These are phyloP conservation scores for Plumapathes pennacea DNA, from an alignment of 92 coral and sea anemone species.

Conservation along the genomic window DNA sequence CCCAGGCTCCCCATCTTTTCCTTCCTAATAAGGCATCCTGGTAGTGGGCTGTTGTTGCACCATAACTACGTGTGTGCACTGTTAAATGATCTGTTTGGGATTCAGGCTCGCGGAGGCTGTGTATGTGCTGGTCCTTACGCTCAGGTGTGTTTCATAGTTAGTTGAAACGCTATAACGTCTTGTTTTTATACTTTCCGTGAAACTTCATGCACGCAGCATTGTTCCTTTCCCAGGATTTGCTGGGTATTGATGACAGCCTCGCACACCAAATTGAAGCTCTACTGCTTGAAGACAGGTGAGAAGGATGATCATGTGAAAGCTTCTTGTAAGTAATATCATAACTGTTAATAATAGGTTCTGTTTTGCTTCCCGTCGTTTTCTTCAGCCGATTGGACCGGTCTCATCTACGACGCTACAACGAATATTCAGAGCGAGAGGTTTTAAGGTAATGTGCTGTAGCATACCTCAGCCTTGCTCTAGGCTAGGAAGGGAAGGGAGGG, in stretches of 20 bases:
- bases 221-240: constrained; percentile 83
- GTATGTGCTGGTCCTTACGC: constrained; percentile 99
- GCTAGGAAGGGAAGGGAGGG: too few species aligned
- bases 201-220: background rate
- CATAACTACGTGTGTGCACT: constrained; percentile 86
- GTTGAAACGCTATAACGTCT: background rate
- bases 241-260: constrained; percentile 82
- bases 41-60: constrained; percentile 88
- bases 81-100: constrained; percentile 90
- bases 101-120: constrained; percentile 99
- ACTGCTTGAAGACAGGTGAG: constrained; percentile 87
- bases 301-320: background rate
- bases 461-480: too few species aligned
- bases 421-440: constrained; percentile 90
- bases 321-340: background rate
- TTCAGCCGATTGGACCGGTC: constrained; percentile 88
- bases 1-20: constrained; percentile 90
- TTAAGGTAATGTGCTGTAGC: constrained; percentile 86
- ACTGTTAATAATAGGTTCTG: background rate
- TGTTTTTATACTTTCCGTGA: background rate
- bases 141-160: constrained; percentile 57
- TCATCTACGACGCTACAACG: constrained; percentile 88
- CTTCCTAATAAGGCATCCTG: constrained; percentile 75
- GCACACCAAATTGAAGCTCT: constrained; percentile 83
- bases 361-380: background rate